A percentile compares a stretch with the other conserved stretches of the same genome.
These are phyloP conservation scores for Calypte anna DNA, from an alignment of 2,113 vertebrate genomes.

Conservation along the genomic window DNA sequence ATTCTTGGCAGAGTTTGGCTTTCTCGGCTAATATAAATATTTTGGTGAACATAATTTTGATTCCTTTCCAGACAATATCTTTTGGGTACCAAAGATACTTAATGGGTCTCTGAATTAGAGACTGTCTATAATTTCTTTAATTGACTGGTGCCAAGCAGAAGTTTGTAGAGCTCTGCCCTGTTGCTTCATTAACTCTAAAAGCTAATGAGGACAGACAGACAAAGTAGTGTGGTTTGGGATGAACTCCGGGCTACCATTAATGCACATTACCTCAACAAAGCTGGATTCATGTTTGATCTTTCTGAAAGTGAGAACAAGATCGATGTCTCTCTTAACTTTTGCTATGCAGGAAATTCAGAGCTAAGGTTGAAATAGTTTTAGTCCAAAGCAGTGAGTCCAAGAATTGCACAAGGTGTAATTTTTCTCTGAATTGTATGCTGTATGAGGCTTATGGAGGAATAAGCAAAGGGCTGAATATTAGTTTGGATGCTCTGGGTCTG, in stretches of 20 bases:
- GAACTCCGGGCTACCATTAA: neutral
- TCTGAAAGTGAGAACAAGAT: neutral
- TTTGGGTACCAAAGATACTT: constrained; percentile 13
- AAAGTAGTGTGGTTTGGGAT: neutral
- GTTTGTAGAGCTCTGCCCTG: neutral
- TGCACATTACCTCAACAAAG: constrained; percentile 3
- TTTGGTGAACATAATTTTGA: constrained; percentile 73
- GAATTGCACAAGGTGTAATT: neutral
- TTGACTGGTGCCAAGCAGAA: constrained; percentile 10
- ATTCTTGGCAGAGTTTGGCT: constrained; percentile 58
- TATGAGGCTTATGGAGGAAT: neutral
- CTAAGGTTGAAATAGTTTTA: neutral
- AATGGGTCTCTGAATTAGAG: neutral
- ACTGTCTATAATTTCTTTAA: neutral
- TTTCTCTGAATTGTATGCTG: neutral
- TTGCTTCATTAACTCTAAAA: constrained; percentile 14
- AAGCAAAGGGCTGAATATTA: neutral
- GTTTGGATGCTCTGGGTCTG: neutral
- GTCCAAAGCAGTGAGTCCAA: neutral
- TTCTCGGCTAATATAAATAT: constrained; percentile 72
- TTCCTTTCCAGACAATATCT: constrained; percentile 59
- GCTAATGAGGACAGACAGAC: neutral
- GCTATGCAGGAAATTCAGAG: neutral
- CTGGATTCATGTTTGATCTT: neutral
- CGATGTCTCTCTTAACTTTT: neutral